Percentiles rank a stretch among this genome's conserved stretches.
Conservation (phyloP, 2,797 vertebrate genomes). For the Aulostomus chinensis region DNA sequence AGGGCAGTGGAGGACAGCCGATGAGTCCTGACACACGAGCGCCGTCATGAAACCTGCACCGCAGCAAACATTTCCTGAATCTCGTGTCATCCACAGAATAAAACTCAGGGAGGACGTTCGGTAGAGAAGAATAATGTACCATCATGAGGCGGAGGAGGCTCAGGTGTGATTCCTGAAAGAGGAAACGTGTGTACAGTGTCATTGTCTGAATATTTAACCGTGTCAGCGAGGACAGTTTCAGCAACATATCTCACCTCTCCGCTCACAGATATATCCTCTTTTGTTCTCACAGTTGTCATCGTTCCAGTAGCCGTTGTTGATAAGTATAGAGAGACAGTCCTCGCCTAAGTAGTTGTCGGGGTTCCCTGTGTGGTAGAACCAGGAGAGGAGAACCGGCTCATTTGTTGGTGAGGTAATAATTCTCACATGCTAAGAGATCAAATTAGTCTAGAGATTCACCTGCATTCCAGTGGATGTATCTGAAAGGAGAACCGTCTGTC, state of each 20-base stretch:
- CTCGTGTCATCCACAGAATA: too few relatives aligned
- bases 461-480: conserved; percentile 78
- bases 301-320: conserved; percentile 80
- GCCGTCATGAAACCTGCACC: conserved; percentile 72
- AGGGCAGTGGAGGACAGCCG: conserved; percentile 74
- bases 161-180: conserved; percentile 72
- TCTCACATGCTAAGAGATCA: too few relatives aligned
- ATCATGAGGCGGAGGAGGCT: conserved; percentile 80
- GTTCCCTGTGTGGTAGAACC: conserved; percentile 65
- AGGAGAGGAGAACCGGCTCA: not conserved
- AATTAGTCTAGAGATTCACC: too few relatives aligned
- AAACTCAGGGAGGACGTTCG: too few relatives aligned
- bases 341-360: conserved; percentile 77
- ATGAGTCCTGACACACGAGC: conserved; percentile 72
- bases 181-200: too few relatives aligned
- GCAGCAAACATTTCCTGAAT: too few relatives aligned
- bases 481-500: conserved; percentile 77
- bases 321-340: conserved; percentile 78
- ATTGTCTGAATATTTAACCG: too few relatives aligned
- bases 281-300: conserved; percentile 78
- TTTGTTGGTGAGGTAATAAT: too few relatives aligned
- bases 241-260: conserved; percentile 62
- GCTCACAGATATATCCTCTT: conserved; percentile 82
- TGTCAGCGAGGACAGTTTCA: not conserved
- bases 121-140: too few relatives aligned